Evolutionary conservation across 2,888 invertebrate genomes (phyloP), one percentile per base, ranked within the genome.

Genomic region (Melitaea athalia): DNA sequence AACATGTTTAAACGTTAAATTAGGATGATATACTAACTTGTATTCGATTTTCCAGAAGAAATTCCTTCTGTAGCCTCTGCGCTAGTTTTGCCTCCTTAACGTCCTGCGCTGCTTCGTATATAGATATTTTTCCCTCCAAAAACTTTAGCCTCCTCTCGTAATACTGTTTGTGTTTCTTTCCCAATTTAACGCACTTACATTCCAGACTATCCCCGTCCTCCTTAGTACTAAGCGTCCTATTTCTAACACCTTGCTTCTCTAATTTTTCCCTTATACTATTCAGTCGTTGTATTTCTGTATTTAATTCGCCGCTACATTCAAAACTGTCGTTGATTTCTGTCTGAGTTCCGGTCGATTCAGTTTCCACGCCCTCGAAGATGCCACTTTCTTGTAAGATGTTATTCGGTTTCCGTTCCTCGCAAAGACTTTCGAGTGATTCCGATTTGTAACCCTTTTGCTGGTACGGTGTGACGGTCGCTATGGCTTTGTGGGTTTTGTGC

Each of bases 361-460:
- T 89, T 74, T 93, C 93, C 43, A 89, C 93, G 59, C 92, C 95
- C 78, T 95, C 96, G 78, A 96, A 96, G 74, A 96, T 96, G 38
- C 96, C 96, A 78, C 96, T 96, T 79, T 96, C 96, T 79, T 95
- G 95, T 42, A 96, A 88, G 78, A 95, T 89, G 77, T 91, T 94
- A 73, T 83, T 92, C 75, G 91, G 93, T 85, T 87, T 94, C 81
- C 85, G 89, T 69, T 93, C 93, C 71, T 92, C 91, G 74, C 89
- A 88, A 68, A 92, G 85, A 76, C 89, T 91, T 74, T 92, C 92
- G 59, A 92, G 81, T 63, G 90, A 92, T 75, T 89, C 91, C 74
- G 87, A 85, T 83, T 93, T 88, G 83, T 90, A 85, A 73, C 92
- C 87, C 83, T 93, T 88, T 75, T 91, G 88, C 74, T 92, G 88